Percentiles rank a stretch among this genome's conserved stretches.
Evolutionary conservation across 2,888 invertebrate species (phyloP).

Genomic region (Podabrus alpinus): DNA sequence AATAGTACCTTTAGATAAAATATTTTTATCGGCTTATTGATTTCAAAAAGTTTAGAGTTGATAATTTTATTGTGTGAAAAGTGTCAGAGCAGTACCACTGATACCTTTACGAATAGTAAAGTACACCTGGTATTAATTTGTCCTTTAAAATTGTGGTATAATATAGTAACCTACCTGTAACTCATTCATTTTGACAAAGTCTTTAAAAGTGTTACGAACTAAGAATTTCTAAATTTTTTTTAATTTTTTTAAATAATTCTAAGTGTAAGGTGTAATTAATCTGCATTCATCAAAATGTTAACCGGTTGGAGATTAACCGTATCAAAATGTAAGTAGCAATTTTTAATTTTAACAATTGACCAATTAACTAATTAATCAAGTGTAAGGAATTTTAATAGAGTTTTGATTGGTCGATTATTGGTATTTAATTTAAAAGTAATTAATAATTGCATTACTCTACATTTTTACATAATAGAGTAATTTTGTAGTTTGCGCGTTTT

Average conservation of each 20-base stretch:
- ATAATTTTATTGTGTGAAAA: background rate
- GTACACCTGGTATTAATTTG: background rate
- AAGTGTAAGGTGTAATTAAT: background rate
- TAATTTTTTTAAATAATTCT: background rate
- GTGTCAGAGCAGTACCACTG: background rate
- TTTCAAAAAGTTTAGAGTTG: background rate
- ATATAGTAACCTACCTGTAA: background rate
- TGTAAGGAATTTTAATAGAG: background rate
- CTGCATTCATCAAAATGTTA: slow-evolving; percentile 39
- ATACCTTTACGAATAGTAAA: background rate
- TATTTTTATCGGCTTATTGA: background rate
- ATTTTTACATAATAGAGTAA: background rate
- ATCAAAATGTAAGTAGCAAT: slow-evolving; percentile 43
- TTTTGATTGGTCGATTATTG: background rate
- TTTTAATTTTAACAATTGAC: background rate
- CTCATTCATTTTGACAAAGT: background rate
- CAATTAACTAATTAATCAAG: too few species aligned
- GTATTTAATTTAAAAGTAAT: background rate
- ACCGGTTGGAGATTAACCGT: slow-evolving; percentile 40
- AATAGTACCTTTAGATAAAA: background rate
- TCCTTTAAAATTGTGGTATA: background rate
- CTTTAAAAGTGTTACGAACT: background rate
- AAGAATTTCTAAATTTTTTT: background rate
- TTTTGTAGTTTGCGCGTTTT: background rate
- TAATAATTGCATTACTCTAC: background rate